Evolutionary conservation across 2,113 vertebrate genomes (phyloP), one percentile per base, ranked within the genome.

Genomic region (Scortum barcoo): DNA sequence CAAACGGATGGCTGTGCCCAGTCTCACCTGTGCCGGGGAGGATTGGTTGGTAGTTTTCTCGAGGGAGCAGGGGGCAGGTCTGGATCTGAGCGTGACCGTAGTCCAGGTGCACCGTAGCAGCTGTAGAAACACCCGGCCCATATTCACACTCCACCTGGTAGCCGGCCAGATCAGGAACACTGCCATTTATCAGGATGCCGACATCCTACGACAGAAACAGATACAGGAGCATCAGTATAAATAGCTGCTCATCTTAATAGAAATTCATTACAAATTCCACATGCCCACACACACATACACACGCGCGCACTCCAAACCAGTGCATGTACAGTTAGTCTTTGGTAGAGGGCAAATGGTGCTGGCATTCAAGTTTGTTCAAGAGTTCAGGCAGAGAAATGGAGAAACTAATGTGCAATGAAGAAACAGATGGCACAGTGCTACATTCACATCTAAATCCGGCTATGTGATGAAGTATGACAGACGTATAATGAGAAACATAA

Each of bases 141-240:
- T 97, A 99, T 93, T 97, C 96, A 74, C 98, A 99, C 48, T 96
- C 94, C 91, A 99, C 97, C n/a, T 92, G 90, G 84, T 96, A 96
- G 76, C 95, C 96, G 0, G 92, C 94, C 88, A 99, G 93, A 89
- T 97, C 96, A 0, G 98, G 98, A 74, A 99, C 95, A 28, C 96
- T 98, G 76, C 98, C 98, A 1, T 97, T 95, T 84, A 99, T 96
- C 91, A 98, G 96, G 78, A 99, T 97, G 74, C 98, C 97, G 78
- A 99, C 95, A 57, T 94, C 93, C 98, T 98, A 89, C 33, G 6
- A 69, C 65, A 44, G 36, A 77, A 77, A 78, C 30, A 86, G 57
- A 74, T 30, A 86, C 0, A 84, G n/a, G 26, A 33, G 76, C 65
- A 66, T 40, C 51, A 80, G 74, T 46, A 84, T 76, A 46, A 84